These are phyloP conservation scores for Petrolisthes cinctipes DNA, from an alignment of 2,888 invertebrate species.

Conservation along the genomic window DNA sequence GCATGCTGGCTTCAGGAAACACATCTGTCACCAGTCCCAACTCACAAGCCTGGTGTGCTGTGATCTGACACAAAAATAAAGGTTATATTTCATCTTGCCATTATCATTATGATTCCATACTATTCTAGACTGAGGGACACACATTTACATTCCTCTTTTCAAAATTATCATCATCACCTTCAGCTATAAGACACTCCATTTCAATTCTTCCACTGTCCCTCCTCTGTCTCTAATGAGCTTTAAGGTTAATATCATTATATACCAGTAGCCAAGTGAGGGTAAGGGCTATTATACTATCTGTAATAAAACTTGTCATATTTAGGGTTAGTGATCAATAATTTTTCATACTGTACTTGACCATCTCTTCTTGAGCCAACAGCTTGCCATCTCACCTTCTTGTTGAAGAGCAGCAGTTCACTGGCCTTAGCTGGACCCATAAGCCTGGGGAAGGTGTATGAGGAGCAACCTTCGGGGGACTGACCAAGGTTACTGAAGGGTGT, in stretches of 20 bases:
- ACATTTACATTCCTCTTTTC: background rate
- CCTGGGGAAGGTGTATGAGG: slow-evolving; percentile 85
- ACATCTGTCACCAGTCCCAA: slow-evolving; percentile 85
- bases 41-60: slow-evolving; percentile 82
- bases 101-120: background rate
- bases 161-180: too few relatives aligned
- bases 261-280: too few relatives aligned
- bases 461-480: slow-evolving; percentile 89
- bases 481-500: slow-evolving; percentile 90
- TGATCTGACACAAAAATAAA: slow-evolving; percentile 66
- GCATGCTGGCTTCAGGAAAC: slow-evolving; percentile 77
- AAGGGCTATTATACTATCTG: too few relatives aligned
- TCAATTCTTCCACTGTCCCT: too few relatives aligned
- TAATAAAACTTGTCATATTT: background rate
- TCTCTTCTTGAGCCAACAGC: too few relatives aligned
- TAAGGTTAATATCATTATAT: too few relatives aligned
- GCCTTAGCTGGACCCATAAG: slow-evolving; percentile 86
- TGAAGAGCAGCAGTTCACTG: slow-evolving; percentile 76
- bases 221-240: too few relatives aligned
- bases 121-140: too few relatives aligned
- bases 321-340: background rate
- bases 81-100: background rate
- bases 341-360: too few relatives aligned
- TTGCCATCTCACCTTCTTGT: slow-evolving; percentile 76
- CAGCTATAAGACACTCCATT: too few relatives aligned